Conservation (phyloP, 2,888 invertebrate species). For the Labia minor region DNA sequence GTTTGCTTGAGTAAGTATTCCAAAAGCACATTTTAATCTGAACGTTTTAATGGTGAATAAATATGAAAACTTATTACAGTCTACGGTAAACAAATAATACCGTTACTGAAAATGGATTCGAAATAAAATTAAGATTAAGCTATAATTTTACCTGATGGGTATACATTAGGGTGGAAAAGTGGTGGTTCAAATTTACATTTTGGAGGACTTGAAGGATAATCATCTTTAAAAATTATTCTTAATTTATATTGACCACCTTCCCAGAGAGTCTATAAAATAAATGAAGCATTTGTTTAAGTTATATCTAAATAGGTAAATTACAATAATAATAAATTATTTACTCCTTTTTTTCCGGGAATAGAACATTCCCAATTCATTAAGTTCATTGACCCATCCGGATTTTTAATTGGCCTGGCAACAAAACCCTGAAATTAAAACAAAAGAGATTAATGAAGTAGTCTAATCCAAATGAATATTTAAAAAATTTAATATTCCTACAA, state of each 20-base stretch:
- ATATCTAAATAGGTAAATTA: background rate
- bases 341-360: constrained; percentile 94
- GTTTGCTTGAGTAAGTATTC: no score
- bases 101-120: no score
- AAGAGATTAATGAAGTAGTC: constrained; percentile 1
- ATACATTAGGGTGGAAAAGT: constrained; percentile 96
- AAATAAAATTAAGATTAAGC: no score
- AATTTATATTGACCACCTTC: constrained; percentile 93
- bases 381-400: constrained; percentile 89
- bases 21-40: no score
- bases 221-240: constrained; percentile 98
- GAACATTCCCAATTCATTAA: constrained; percentile 99
- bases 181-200: constrained; percentile 99
- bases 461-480: constrained; percentile 19
- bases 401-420: constrained; percentile 90
- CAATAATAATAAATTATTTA: constrained; percentile 39
- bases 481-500: constrained; percentile 54
- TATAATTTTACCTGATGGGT: constrained; percentile 51
- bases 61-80: no score
- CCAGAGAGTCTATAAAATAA: constrained; percentile 71
- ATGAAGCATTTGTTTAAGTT: constrained; percentile 21
- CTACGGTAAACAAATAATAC: no score
- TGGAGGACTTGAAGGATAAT: constrained; percentile 96
- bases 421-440: constrained; percentile 59
- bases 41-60: no score